Evolutionary conservation across 2,797 vertebrate genomes (phyloP).

Genomic region (Epinephelus malabaricus): DNA sequence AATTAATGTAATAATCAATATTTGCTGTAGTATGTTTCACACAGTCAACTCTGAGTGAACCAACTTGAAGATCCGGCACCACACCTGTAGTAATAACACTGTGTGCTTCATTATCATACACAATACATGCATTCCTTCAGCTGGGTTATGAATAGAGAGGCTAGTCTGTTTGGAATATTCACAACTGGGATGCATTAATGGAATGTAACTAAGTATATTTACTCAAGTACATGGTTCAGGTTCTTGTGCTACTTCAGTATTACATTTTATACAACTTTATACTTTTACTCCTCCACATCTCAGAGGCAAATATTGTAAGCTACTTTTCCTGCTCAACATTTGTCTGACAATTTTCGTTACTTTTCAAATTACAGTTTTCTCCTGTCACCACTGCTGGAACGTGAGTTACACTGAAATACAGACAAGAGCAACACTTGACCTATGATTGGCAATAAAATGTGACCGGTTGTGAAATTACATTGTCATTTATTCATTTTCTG

Average conservation of each 20-base stretch:
- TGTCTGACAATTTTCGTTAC: background rate
- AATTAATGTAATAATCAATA: too few species aligned
- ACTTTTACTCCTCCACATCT: background rate
- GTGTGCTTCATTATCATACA: background rate
- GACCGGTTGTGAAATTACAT: background rate
- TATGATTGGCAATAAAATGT: slow-evolving; percentile 23
- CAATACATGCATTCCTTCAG: background rate
- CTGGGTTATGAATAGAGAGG: background rate
- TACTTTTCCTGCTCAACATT: too few species aligned
- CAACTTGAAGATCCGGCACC: slow-evolving; percentile 65
- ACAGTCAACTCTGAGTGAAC: background rate
- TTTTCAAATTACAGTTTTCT: background rate
- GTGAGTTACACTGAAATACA: background rate
- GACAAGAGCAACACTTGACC: slow-evolving; percentile 1
- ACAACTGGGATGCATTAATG: background rate
- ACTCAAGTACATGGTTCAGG: background rate
- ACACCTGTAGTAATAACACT: slow-evolving; percentile 44
- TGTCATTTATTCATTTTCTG: background rate
- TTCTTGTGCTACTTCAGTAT: background rate
- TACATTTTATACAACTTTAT: background rate
- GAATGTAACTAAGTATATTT: background rate
- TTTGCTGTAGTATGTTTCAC: background rate
- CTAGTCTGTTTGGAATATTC: background rate
- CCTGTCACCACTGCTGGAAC: background rate
- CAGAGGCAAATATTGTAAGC: too few species aligned